phyloP scores from a whole-genome alignment of 2,113 vertebrate genomes.

The Orthonyx spaldingii region DNA sequence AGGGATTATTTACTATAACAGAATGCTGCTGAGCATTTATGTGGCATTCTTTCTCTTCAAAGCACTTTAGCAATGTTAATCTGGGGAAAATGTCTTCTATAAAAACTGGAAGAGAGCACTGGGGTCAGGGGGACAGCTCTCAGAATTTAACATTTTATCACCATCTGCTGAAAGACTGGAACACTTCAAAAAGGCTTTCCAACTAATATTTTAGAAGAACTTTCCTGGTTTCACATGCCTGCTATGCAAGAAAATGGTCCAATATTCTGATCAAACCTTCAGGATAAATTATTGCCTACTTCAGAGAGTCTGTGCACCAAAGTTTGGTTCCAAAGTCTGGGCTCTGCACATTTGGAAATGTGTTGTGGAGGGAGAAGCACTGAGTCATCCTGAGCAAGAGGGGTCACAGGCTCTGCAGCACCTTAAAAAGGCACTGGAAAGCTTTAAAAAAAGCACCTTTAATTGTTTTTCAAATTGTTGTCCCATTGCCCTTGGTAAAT shows the following conservation, averaged over 20 bases:
- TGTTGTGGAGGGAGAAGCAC: neutral
- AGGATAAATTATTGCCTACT: neutral
- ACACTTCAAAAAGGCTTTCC: neutral
- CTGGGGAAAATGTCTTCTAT: neutral
- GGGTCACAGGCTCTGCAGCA: neutral
- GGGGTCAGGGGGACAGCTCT: neutral
- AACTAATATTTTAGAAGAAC: neutral
- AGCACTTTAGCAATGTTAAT: neutral
- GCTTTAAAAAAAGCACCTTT: neutral
- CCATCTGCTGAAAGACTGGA: neutral
- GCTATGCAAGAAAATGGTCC: neutral
- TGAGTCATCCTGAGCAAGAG: neutral
- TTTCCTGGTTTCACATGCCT: neutral
- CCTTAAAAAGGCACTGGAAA: neutral
- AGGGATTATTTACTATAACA: conserved; percentile 6
- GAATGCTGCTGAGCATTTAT: neutral
- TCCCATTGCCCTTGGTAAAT: conserved; percentile 39
- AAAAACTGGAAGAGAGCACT: neutral
- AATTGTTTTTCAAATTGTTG: conserved; percentile 16
- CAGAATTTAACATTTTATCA: neutral
- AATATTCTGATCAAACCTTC: neutral
- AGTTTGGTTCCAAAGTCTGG: neutral
- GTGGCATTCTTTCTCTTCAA: neutral
- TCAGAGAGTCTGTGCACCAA: neutral
- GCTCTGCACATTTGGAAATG: neutral